Percentiles rank a stretch among this genome's conserved stretches.
These are phyloP conservation scores for Hesperia comma DNA, from an alignment of 2,888 invertebrate genomes.

Conservation along the genomic window DNA sequence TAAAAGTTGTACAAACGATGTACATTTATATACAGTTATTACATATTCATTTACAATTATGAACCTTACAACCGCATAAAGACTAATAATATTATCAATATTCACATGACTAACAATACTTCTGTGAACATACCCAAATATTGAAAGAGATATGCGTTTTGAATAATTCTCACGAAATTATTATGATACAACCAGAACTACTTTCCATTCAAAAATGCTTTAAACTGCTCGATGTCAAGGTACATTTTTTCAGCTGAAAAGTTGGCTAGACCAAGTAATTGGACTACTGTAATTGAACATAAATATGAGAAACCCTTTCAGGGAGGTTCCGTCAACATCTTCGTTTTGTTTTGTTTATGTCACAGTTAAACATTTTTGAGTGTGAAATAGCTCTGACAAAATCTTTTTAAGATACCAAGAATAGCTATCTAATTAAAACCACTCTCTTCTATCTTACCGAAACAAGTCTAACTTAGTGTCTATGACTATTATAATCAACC, in stretches of 20 bases:
- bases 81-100: not conserved
- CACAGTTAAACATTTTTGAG: not conserved
- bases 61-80: not conserved
- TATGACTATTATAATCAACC: not conserved
- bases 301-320: no score
- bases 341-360: no score
- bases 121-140: not conserved
- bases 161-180: not conserved
- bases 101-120: not conserved
- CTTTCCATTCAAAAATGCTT: not conserved
- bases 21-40: not conserved
- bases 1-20: not conserved
- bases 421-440: conserved; percentile 21
- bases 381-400: not conserved
- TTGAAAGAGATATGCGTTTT: not conserved
- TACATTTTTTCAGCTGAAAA: no score
- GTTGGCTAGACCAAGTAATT: no score
- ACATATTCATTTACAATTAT: not conserved
- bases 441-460: conserved; percentile 10
- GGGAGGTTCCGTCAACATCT: no score
- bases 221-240: no score
- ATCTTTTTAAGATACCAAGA: not conserved
- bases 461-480: not conserved
- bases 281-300: no score
- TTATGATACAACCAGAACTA: not conserved